Evolutionary conservation across 2,888 invertebrate species (phyloP).

Genomic region (Caenorhabditis sp.): DNA sequence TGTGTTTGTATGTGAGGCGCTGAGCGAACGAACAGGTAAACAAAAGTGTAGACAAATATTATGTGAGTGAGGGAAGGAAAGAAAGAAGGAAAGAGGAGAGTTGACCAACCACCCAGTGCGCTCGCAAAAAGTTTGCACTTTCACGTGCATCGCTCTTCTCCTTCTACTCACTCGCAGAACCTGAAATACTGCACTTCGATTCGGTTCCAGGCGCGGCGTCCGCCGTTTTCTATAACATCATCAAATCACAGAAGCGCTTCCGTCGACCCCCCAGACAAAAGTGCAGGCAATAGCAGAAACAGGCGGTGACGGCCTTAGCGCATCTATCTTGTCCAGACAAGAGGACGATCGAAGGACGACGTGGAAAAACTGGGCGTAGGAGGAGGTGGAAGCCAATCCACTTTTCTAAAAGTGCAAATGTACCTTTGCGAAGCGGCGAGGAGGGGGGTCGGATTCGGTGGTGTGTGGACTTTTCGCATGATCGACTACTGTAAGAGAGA

Average conservation of each 20-base stretch:
- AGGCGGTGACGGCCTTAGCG: no score
- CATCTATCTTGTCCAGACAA: no score
- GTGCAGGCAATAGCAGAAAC: no score
- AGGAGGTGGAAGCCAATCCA: background rate
- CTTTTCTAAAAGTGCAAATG: conserved; percentile 35
- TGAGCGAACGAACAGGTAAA: conserved; percentile 49
- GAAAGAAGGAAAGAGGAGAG: background rate
- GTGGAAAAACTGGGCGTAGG: conserved; percentile 34
- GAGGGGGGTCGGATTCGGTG: conserved; percentile 15
- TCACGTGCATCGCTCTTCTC: conserved; percentile 26
- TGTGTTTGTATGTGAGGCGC: background rate
- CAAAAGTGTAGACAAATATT: conserved; percentile 51
- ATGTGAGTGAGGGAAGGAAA: conserved; percentile 9
- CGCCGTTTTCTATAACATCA: no score
- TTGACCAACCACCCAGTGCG: conserved; percentile 33
- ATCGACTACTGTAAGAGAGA: no score
- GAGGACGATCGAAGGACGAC: no score
- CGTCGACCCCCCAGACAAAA: no score
- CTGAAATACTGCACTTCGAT: no score
- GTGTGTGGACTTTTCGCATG: conserved; percentile 38
- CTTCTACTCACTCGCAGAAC: no score
- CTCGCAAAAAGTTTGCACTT: conserved; percentile 46
- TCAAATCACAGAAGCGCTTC: no score
- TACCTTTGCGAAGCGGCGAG: conserved; percentile 23
- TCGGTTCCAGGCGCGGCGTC: no score